phyloP scores from a whole-genome alignment of 1,140 invertebrate genomes.

The Acromyrmex echinatior region DNA sequence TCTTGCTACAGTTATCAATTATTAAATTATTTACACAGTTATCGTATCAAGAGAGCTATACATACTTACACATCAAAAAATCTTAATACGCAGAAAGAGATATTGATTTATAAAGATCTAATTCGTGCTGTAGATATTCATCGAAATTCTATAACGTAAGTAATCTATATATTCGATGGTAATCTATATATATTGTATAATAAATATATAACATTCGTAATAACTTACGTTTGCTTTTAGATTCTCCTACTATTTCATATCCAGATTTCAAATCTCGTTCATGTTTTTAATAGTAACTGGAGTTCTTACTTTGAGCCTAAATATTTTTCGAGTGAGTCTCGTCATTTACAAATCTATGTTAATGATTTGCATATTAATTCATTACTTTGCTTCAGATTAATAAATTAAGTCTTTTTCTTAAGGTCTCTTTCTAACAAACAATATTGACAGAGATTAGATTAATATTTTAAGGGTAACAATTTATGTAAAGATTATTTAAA shows the following conservation, averaged over 20 bases:
- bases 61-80: neutral
- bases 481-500: neutral
- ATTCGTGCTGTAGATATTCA: constrained; percentile 20
- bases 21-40: constrained; percentile 22
- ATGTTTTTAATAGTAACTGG: neutral
- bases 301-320: constrained; percentile 4
- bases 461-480: neutral
- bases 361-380: too few relatives aligned
- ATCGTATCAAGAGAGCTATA: constrained; percentile 2
- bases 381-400: neutral
- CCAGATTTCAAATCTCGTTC: neutral
- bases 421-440: neutral
- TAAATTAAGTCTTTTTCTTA: too few relatives aligned
- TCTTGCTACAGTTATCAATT: neutral
- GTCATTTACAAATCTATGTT: neutral
- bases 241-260: neutral
- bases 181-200: neutral
- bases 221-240: neutral
- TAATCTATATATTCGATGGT: too few relatives aligned
- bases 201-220: neutral
- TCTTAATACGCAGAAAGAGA: neutral
- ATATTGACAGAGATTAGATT: neutral
- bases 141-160: neutral
- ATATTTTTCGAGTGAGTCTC: constrained; percentile 23
- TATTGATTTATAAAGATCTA: neutral